Conservation (phyloP, 2,113 vertebrate species). For the Strix uralensis region DNA sequence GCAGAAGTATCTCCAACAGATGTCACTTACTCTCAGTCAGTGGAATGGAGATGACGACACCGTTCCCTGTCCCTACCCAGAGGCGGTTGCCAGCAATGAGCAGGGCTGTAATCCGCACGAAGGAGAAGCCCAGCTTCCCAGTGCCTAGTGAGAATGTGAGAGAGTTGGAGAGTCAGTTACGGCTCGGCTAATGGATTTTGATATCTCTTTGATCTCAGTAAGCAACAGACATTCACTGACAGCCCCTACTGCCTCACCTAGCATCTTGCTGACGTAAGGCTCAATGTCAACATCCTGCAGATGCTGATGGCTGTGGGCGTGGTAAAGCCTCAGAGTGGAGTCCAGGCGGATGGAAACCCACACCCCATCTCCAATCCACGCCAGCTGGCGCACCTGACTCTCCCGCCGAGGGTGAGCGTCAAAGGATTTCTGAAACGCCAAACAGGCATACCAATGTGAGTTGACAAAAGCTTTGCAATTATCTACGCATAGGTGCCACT, state of each 20-base stretch:
- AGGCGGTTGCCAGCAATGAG: constrained; percentile 95
- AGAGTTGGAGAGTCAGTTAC: background rate
- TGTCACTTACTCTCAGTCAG: constrained; percentile 92
- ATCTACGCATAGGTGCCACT: background rate
- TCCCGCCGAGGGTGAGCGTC: constrained; percentile 95
- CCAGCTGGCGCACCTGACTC: constrained; percentile 96
- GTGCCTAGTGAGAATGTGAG: constrained; percentile 77
- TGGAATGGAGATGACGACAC: constrained; percentile 98
- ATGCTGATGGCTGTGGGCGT: constrained; percentile 95
- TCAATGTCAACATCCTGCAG: constrained; percentile 98
- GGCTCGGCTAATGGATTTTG: background rate
- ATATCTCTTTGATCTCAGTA: background rate
- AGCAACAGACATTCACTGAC: background rate
- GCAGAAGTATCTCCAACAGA: background rate
- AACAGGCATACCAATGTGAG: accelerated
- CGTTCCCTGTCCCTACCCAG: constrained; percentile 98
- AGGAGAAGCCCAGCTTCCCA: constrained; percentile 97
- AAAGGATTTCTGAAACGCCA: constrained; percentile 86
- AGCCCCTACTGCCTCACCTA: constrained; percentile 78
- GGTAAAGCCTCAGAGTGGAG: constrained; percentile 93
- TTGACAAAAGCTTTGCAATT: background rate
- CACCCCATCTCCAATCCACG: constrained; percentile 95
- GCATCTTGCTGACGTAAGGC: constrained; percentile 98
- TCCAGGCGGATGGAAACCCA: constrained; percentile 98
- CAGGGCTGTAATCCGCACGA: constrained; percentile 95